Conservation (phyloP, 2,113 vertebrate genomes). For the Lasiurus borealis region DNA sequence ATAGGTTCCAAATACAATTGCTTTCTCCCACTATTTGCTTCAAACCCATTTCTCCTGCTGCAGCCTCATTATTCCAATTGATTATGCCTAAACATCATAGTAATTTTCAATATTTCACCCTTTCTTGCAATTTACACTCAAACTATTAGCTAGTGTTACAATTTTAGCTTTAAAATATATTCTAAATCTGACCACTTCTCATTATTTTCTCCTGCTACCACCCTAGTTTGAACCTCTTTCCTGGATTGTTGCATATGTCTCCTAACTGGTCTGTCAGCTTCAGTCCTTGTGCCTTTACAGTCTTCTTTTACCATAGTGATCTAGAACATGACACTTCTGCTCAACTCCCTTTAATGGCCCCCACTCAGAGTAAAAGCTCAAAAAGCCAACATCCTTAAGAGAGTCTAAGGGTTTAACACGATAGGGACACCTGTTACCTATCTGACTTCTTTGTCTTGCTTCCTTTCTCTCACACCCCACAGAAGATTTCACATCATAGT, state of each 20-base stretch:
- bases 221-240: background rate
- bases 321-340: background rate
- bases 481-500: background rate
- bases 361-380: slow-evolving; percentile 16
- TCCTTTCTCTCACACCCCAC: background rate
- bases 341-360: background rate
- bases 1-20: background rate
- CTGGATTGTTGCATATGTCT: background rate
- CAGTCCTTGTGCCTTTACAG: background rate
- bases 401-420: background rate
- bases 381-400: background rate
- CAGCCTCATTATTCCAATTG: background rate
- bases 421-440: background rate
- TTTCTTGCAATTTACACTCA: background rate
- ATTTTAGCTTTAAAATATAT: slow-evolving; percentile 6
- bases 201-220: background rate
- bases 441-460: background rate
- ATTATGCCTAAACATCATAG: background rate
- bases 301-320: background rate
- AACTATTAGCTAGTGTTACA: background rate
- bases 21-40: background rate
- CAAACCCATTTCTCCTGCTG: background rate
- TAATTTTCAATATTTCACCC: background rate
- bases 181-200: background rate
- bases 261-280: background rate